Base-by-base conservation (phyloP, 2,797 vertebrate species). In the Anableps anableps region DNA sequence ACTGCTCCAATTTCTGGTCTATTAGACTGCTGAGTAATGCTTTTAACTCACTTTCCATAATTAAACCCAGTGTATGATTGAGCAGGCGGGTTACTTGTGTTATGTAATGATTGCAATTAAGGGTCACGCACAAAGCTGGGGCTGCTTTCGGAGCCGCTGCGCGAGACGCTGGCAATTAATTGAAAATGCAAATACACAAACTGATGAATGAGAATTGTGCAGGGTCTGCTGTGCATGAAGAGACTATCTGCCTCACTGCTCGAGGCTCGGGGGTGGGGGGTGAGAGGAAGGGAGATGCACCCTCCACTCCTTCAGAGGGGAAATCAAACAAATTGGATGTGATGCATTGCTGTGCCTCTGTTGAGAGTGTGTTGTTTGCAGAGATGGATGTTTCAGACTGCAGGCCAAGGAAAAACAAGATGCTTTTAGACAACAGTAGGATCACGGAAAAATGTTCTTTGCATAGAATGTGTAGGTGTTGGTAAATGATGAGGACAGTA, bases 101-200 rank as follows among this genome's bases (percentile, higher is more conserved):
- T 93, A 90, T 86, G 88, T 95, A 96, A 95, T 95, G 92, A 93
- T 94, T 88, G 90, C 94, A 95, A 95, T 96, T 95, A 95, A 93
- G 92, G 92, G 94, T 93, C 90, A 88, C 86, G 83, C 86, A 91
- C 93, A 95, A 95, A 93, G 93, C 93, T 81, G 85, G 73, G 81
- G 80, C 86, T 88, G 91, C 92, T 87, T 91, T 91, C 51, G 70
- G 89, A 93, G 90, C 89, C 76, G 83, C 82, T n/a, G 75, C 41
- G 87, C 89, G 79, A 91, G 91, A 95, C 83, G 80, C 88, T 71
- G 90, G 86, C 91, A 91, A 95, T 95, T 95, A 95, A 96, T 95
- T 95, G 93, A 94, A 94, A 95, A 95, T 94, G 94, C 93, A 95
- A 95, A 96, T 94, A 93, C 87, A 91, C 86, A 81, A 75, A 72